These are phyloP conservation scores for Zaprionus capensis DNA, from an alignment of 1,140 invertebrate species.

Conservation along the genomic window DNA sequence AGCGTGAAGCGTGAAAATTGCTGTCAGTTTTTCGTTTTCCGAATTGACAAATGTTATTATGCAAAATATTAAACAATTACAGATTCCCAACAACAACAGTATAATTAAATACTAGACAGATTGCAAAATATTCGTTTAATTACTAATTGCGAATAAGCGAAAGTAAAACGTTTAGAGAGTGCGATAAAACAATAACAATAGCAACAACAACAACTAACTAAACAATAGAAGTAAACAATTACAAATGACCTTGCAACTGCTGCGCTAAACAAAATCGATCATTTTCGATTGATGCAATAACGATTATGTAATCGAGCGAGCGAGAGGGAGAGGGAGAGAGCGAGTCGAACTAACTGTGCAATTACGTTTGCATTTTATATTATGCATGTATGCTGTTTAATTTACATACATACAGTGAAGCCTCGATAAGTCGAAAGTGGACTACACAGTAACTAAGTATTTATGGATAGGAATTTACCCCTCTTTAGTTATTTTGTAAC, in stretches of 20 bases:
- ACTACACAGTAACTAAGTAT: not conserved
- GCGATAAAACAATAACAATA: slow-evolving; percentile 32
- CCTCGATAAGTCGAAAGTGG: not conserved
- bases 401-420: slow-evolving; percentile 14
- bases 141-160: slow-evolving; percentile 54
- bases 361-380: slow-evolving; percentile 22
- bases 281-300: slow-evolving; percentile 44
- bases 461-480: too few relatives aligned
- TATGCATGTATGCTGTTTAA: slow-evolving; percentile 8
- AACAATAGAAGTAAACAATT: slow-evolving; percentile 26
- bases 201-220: slow-evolving; percentile 16
- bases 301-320: slow-evolving; percentile 7
- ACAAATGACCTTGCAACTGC: slow-evolving; percentile 43
- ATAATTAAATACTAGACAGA: slow-evolving; percentile 8
- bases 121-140: slow-evolving; percentile 34
- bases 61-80: slow-evolving; percentile 21
- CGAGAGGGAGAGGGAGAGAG: too few relatives aligned
- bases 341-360: slow-evolving; percentile 37
- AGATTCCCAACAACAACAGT: not conserved
- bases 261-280: slow-evolving; percentile 47
- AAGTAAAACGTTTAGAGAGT: slow-evolving; percentile 55
- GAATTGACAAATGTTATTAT: slow-evolving; percentile 24
- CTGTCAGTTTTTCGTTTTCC: slow-evolving; percentile 11
- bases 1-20: slow-evolving; percentile 40
- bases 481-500: too few relatives aligned